Evolutionary conservation across 2,888 invertebrate species (phyloP), one percentile per base, ranked within the genome.

Genomic region (Heliconius cydno): DNA sequence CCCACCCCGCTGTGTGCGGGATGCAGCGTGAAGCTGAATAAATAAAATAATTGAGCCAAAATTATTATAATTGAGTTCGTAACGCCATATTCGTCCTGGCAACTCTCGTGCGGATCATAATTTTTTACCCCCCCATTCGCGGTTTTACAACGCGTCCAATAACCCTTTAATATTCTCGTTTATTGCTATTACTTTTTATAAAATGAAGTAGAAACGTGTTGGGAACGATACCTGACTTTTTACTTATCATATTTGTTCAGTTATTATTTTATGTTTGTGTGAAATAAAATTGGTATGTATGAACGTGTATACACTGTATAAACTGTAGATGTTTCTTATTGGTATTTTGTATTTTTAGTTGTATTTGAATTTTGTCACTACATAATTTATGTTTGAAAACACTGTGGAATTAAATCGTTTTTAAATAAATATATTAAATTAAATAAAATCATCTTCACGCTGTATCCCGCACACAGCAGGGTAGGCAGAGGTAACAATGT

Each of bases 61-160:
- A 46, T 70, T 41, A 25, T 25, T 9, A 70, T 70, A 60, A 60
- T 70, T 41, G 25, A 70, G 70, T 70, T 46, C 13, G 28, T 41
- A 46, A 70, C 15, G n/a, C 41, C 25, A 13, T n/a, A 41, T 68
- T 13, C 38, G 68, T 68, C 41, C 70, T 46, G 41, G 70, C 41
- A 70, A 3, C 70, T 70, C 70, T 70, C 25, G 65, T 28, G 15
- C 73, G 34, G 60, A 73, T 73, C 60, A 73, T 73, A 13, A 60
- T 60, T 73, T 72, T 73, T 60, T 60, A 72, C 52, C 28, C 12
- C 19, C 7, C 2, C 13, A 25, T 73, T 73, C 25, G 38, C 73
- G 73, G 73, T 73, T 38, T 73, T 60, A 73, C 60, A 73, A 38
- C 73, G 60, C 60, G 60, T 60, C 60, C 73, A 73, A 73, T 73